Base-by-base conservation (phyloP, 2,888 invertebrate species). In the Ceriagrion tenellum region DNA sequence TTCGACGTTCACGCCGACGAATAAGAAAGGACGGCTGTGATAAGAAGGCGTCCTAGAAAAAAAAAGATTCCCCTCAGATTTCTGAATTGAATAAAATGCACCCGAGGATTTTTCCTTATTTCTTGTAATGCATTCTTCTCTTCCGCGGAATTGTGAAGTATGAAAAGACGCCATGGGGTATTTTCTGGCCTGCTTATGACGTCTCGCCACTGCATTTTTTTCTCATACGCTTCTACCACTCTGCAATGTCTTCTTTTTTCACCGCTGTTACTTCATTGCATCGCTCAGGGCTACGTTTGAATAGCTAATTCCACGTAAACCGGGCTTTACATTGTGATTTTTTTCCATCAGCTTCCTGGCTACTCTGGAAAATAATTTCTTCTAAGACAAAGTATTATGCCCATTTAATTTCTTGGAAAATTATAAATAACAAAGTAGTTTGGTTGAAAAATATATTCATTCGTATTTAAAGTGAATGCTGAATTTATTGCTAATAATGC, bases 31-130 rank as follows among this genome's bases (percentile, higher is more conserved):
- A 30, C 26, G 47, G n/a, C 20, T 26, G 47, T 89, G 47, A 89
- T 89, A 89, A 89, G 89, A 89, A 13, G 89, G 40, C 35, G 89
- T 47, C 89, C 89, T 30, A 89, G 89, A 89, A 89, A 89, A 88
- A 89, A 88, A 88, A n/a, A 16, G n/a, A n/a, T n/a, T 16, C 89
- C 16, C 12, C 55, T 47, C 89, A 16, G 89, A 89, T 89, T 47
- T 47, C 16, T 26, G 55, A 47, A 55, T 47, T 55, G 89, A 89
- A 55, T 55, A n/a, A 16, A 89, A 89, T 55, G 8, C n/a, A 47
- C 47, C 47, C 55, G 55, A 55, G 55, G 55, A 23, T 89, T 89
- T 89, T 55, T n/a, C n/a, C 13, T 35, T 81, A 81, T 81, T 81
- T 55, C 89, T 89, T 35, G 13, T 55, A 6, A 55, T 81, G 81